Conservation (phyloP, 2,113 vertebrate species). For the Rhinolophus sinicus region DNA sequence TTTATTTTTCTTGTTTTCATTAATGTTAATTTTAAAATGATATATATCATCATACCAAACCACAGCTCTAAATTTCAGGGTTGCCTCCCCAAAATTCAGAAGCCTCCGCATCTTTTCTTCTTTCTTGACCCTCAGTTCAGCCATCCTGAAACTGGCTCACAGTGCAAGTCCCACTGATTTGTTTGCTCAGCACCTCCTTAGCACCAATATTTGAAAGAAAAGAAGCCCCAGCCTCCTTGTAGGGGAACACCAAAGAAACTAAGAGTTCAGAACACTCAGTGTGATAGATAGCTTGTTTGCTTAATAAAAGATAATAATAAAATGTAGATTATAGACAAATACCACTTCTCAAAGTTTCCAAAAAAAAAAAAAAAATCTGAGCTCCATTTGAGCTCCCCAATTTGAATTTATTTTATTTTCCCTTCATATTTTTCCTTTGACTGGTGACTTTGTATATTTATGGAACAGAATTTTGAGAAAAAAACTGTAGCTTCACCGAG, state of each 20-base stretch:
- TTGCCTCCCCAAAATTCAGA: not conserved
- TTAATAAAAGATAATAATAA: not conserved
- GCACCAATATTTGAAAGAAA: not conserved
- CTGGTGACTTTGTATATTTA: not conserved
- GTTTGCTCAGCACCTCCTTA: not conserved
- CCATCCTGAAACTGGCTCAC: not conserved
- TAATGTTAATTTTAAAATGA: not conserved
- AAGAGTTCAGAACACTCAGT: not conserved
- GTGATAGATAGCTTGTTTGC: not conserved
- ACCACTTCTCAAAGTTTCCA: not conserved
- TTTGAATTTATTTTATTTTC: slow-evolving; percentile 25
- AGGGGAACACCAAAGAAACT: not conserved
- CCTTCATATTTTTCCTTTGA: not conserved
- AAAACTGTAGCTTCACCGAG: not conserved
- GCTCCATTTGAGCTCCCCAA: not conserved
- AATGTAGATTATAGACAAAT: not conserved
- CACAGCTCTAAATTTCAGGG: not conserved
- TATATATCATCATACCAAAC: not conserved
- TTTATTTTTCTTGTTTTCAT: not conserved
- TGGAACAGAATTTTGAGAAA: not conserved
- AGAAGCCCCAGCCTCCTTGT: not conserved
- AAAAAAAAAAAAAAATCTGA: not conserved
- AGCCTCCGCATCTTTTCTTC: not conserved
- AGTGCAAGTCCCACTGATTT: not conserved
- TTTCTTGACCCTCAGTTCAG: not conserved